Base-by-base conservation (phyloP, 2,888 invertebrate genomes). In the Osmoderma eremita region DNA sequence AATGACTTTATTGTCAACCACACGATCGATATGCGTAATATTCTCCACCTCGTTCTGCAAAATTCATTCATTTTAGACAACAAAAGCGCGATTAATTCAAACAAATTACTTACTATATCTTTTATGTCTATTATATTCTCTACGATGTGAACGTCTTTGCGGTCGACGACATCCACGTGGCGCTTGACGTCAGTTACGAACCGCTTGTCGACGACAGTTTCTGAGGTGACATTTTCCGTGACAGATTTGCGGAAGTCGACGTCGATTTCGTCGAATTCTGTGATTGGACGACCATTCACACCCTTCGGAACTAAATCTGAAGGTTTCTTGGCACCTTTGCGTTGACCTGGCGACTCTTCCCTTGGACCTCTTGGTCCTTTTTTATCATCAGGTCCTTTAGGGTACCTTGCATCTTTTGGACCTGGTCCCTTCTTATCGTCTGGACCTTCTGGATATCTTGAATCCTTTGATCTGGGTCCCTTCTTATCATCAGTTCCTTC, bases 51-150 rank as follows among this genome's bases (percentile, higher is more conserved):
- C 80, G 63, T 77, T 80, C 83, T 83, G 75, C 6, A 78, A 78
- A 63, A 68, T 68, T 71, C 50, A 63, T 36, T 48, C 56, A 61
- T 45, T 54, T 54, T 53, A 50, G 13, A 12, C n/a, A 12, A 22
- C 50, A 42, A 42, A 50, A 53, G 36, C n/a, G 10, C 58, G 10
- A 58, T 24, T 15, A 41, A 51, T 42, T 42, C 58, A n/a, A 53
- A 64, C 49, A 45, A 45, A 53, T 51, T 70, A 80, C 82, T 82
- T 78, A 83, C 83, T 67, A 82, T 81, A 71, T 81, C 86, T 79
- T 86, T 88, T 13, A 88, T 85, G 73, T 87, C 87, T 74, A 87
- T 83, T 70, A 88, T 87, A 69, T 87, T 83, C 79, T 85, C 87
- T 61, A 85, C 83, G 51, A 87, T 84, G 72, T 85, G 84, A 5